Percentiles rank a stretch among this genome's conserved stretches.
Conservation (phyloP, 2,888 invertebrate species). For the Falcaria lacertinaria region DNA sequence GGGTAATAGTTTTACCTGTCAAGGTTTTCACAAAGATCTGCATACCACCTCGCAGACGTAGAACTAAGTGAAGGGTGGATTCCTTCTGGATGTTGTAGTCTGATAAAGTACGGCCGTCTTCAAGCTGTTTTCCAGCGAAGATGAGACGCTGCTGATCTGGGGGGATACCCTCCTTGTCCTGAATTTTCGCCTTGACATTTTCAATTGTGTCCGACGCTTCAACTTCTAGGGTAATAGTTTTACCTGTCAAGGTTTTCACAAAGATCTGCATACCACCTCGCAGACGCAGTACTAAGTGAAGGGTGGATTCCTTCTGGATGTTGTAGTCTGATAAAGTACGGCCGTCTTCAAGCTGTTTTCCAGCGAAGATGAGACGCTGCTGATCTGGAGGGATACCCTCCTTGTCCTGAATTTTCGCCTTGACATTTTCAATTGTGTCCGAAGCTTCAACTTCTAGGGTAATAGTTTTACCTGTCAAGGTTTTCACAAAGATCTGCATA, state of each 20-base stretch:
- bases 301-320: conserved; percentile 2
- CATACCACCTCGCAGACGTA: conserved; percentile 2
- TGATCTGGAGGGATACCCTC: neutral
- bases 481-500: conserved; percentile 15
- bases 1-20: conserved; percentile 1
- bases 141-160: conserved; percentile 1
- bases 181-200: conserved; percentile 1
- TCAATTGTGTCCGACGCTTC: neutral
- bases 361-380: neutral
- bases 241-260: conserved; percentile 1
- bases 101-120: neutral
- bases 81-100: conserved; percentile 1
- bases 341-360: neutral
- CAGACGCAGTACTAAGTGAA: neutral
- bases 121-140: conserved; percentile 1
- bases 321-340: conserved; percentile 2
- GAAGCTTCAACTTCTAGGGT: neutral
- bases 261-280: conserved; percentile 3
- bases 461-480: conserved; percentile 1
- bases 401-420: neutral
- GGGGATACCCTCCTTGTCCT: conserved; percentile 1
- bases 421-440: conserved; percentile 1
- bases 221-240: neutral
- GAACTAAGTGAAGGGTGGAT: neutral
- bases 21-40: conserved; percentile 1